These are phyloP conservation scores for Eleutherodactylus coqui DNA, from an alignment of 2,797 vertebrate species.

Conservation along the genomic window DNA sequence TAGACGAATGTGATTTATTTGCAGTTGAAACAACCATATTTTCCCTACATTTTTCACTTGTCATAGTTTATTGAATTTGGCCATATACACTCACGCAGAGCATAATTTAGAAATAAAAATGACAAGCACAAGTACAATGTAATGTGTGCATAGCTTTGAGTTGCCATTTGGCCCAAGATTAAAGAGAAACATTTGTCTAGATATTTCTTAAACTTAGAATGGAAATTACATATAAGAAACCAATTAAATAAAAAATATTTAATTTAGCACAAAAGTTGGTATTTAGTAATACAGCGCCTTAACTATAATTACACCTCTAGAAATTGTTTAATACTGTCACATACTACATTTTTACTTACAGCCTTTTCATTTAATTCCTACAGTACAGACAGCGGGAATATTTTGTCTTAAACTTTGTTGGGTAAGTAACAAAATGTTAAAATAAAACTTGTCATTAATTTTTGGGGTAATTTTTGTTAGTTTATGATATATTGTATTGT, in stretches of 20 bases:
- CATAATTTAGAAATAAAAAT: constrained; percentile 58
- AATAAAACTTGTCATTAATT: no score
- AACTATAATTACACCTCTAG: not conserved
- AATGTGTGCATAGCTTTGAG: constrained; percentile 52
- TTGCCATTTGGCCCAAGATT: constrained; percentile 59
- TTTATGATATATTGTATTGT: not conserved
- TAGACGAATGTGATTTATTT: constrained; percentile 42
- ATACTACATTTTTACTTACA: no score
- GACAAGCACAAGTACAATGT: constrained; percentile 61
- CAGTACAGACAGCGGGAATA: no score
- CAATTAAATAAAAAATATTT: constrained; percentile 40
- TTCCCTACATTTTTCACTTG: constrained; percentile 55
- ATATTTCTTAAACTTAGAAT: constrained; percentile 33
- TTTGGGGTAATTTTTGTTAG: not conserved
- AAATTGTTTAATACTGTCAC: not conserved
- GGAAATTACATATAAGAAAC: constrained; percentile 50
- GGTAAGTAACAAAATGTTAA: no score
- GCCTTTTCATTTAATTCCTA: not conserved
- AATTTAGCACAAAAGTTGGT: not conserved
- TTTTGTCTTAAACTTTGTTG: no score
- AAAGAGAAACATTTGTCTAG: constrained; percentile 20
- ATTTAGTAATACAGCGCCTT: not conserved
- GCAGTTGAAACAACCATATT: constrained; percentile 29
- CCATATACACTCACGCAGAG: constrained; percentile 30
- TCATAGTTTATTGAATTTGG: constrained; percentile 61